Evolutionary conservation across 2,113 vertebrate genomes (phyloP).

Genomic region (Spheniscus mendiculus): DNA sequence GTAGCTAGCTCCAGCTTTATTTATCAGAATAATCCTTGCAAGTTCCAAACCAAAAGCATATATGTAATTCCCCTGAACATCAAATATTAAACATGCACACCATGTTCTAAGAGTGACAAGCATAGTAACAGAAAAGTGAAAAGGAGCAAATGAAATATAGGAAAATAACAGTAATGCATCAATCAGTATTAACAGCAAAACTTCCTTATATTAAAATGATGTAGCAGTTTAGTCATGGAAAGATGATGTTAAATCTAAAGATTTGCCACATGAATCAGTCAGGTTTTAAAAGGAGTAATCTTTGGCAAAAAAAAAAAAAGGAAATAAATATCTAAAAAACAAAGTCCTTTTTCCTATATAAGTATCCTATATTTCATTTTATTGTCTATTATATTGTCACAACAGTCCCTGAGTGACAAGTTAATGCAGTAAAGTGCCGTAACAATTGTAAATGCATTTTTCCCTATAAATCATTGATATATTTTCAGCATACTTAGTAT

Average conservation of each 20-base stretch:
- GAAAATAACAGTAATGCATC: background rate
- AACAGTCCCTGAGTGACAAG: background rate
- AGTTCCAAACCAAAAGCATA: background rate
- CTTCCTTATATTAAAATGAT: background rate
- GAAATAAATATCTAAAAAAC: background rate
- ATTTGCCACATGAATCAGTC: background rate
- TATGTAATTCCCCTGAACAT: background rate
- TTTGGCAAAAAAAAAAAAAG: background rate
- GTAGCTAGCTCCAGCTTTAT: background rate
- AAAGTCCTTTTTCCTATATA: background rate
- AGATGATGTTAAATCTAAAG: background rate
- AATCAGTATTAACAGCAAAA: background rate
- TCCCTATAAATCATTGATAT: background rate
- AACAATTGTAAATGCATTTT: background rate
- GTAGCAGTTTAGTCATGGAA: background rate
- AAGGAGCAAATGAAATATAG: background rate
- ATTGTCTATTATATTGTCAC: background rate
- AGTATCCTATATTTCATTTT: background rate
- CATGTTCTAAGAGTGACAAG: background rate
- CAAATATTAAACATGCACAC: background rate
- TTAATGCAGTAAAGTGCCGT: background rate
- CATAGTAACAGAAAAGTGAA: background rate
- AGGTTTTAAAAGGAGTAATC: background rate
- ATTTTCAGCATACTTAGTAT: background rate
- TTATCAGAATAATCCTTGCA: background rate